phyloP scores from a whole-genome alignment of 2,888 invertebrate species.

The Congeria kusceri region DNA sequence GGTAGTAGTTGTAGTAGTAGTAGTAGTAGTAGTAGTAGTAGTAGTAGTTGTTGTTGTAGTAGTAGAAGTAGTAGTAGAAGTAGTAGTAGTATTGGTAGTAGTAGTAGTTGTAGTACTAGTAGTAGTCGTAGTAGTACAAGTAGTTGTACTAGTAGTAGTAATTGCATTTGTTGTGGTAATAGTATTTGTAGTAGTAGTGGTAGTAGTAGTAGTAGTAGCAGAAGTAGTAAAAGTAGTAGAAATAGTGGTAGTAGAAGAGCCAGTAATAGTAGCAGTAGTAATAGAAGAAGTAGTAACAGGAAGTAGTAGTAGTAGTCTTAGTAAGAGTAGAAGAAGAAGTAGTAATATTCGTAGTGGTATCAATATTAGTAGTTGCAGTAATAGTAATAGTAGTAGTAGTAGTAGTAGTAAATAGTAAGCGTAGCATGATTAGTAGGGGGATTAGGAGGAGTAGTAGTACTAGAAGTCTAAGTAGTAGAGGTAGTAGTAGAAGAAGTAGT shows the following conservation, averaged over 20 bases:
- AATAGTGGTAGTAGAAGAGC: no score
- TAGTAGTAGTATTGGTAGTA: conserved; percentile 15
- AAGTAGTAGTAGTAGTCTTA: no score
- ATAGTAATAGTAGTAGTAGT: background rate
- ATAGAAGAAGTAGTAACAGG: no score
- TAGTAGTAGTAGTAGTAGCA: no score
- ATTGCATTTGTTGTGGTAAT: no score
- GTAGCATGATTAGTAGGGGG: conserved; percentile 1
- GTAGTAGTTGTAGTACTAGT: no score
- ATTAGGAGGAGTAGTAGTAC: conserved; percentile 5
- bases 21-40: conserved; percentile 16
- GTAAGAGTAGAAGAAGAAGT: conserved; percentile 2
- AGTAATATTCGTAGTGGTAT: background rate
- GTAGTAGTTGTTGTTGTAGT: conserved; percentile 14
- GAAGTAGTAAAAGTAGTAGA: no score
- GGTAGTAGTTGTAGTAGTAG: background rate
- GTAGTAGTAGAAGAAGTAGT: conserved; percentile 2
- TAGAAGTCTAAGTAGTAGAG: conserved; percentile 4
- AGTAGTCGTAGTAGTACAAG: no score
- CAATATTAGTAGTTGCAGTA: background rate
- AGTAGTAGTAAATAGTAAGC: background rate
- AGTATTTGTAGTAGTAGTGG: no score
- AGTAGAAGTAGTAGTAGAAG: conserved; percentile 18
- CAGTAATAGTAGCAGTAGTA: no score
- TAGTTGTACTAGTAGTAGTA: no score